Percentiles rank a stretch among this genome's conserved stretches.
phyloP scores from a whole-genome alignment of 2,797 vertebrate species.

The Phrynocephalus forsythii region DNA sequence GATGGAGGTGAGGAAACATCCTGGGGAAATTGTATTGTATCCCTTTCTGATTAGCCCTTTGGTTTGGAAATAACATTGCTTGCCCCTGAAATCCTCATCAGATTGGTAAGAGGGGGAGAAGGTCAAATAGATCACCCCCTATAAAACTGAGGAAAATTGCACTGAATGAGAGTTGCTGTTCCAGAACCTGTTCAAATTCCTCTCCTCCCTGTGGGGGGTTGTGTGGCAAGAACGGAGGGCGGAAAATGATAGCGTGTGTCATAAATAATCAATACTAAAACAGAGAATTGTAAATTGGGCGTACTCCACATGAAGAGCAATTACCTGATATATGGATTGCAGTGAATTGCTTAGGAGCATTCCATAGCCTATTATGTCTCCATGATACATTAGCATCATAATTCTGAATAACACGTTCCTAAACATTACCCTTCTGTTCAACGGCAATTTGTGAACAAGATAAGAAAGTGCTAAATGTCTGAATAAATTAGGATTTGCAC shows the following conservation, averaged over 20 bases:
- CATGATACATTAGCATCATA: neutral
- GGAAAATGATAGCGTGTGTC: neutral
- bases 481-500: constrained; percentile 23
- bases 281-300: constrained; percentile 25
- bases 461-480: constrained; percentile 24
- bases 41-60: neutral
- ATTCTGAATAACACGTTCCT: constrained; percentile 29
- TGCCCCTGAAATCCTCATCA: neutral
- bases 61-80: neutral
- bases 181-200: accelerated
- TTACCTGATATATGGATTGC: neutral
- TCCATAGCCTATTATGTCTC: constrained; percentile 15
- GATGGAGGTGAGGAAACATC: neutral
- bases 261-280: constrained; percentile 33
- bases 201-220: neutral
- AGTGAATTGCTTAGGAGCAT: constrained; percentile 10
- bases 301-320: neutral
- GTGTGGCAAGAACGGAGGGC: neutral
- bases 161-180: neutral
- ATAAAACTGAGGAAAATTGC: neutral
- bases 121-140: neutral
- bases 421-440: neutral
- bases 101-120: neutral
- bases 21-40: neutral
- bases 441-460: constrained; percentile 27